A percentile compares a stretch with the other conserved stretches of the same genome.
phyloP scores from a whole-genome alignment of 2,113 vertebrate species.

The Colaptes auratus region DNA sequence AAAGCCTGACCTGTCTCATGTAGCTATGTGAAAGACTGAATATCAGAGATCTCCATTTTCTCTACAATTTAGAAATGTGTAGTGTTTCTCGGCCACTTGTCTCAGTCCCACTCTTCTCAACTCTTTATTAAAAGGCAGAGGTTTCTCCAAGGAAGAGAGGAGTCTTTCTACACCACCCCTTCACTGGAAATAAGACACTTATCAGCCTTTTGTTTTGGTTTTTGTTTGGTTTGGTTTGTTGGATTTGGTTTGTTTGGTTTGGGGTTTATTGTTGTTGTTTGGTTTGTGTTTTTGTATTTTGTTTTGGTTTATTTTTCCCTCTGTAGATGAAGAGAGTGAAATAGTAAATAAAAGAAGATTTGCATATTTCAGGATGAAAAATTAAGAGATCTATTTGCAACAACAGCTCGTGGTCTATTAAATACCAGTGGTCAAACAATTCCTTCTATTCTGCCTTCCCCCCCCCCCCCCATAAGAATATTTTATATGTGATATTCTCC shows the following conservation, averaged over 20 bases:
- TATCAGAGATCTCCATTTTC: background rate
- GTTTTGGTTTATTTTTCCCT: no score
- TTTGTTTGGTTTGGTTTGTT: no score
- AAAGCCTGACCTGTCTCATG: background rate
- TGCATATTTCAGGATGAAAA: background rate
- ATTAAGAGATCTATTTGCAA: background rate
- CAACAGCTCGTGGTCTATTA: background rate
- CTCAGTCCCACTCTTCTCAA: background rate
- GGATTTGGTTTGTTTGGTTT: no score
- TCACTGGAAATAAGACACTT: background rate
- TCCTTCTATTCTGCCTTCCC: background rate
- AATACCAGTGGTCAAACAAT: background rate
- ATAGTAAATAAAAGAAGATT: background rate
- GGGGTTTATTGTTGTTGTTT: no score
- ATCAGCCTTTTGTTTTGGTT: no score
- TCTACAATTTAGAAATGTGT: background rate
- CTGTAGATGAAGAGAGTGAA: background rate
- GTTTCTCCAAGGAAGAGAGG: background rate
- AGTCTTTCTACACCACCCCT: background rate
- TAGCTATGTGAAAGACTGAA: background rate
- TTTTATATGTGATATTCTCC: no score
- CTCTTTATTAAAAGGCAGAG: background rate
- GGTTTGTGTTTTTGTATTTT: background rate
- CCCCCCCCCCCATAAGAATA: no score
- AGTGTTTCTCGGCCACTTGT: background rate